A percentile compares a stretch with the other conserved stretches of the same genome.
Conservation (phyloP, 1,140 invertebrate genomes). For the Euura saliciscinereae region DNA sequence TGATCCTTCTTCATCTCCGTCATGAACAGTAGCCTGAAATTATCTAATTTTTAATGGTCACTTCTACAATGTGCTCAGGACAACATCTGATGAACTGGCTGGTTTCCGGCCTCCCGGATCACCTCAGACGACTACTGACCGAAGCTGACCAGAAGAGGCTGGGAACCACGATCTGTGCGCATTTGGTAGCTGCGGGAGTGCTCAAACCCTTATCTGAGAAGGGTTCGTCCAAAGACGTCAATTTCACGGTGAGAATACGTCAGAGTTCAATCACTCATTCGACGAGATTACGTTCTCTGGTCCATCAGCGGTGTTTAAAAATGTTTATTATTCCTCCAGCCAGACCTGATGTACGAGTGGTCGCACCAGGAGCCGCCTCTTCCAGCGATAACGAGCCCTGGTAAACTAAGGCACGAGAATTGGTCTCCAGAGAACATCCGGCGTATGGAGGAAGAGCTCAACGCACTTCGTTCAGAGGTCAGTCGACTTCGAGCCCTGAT, state of each 20-base stretch:
- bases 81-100: constrained; percentile 92
- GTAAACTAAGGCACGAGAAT: constrained; percentile 63
- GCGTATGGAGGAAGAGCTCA: constrained; percentile 35
- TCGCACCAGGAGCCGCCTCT: constrained; percentile 74
- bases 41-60: neutral
- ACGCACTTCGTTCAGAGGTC: constrained; percentile 31
- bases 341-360: constrained; percentile 89
- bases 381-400: constrained; percentile 73
- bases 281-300: neutral
- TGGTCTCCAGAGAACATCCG: constrained; percentile 56
- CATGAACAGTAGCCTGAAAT: neutral
- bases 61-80: constrained; percentile 64
- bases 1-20: neutral
- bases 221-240: constrained; percentile 65
- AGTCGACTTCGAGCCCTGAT: constrained; percentile 33
- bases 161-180: constrained; percentile 82
- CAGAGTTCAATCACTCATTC: neutral
- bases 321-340: constrained; percentile 63
- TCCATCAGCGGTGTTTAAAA: constrained; percentile 16
- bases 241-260: constrained; percentile 74
- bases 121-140: constrained; percentile 65
- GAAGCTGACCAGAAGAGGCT: constrained; percentile 77
- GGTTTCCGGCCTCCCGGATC: constrained; percentile 76
- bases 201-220: constrained; percentile 78
- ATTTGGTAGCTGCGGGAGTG: constrained; percentile 87